These are phyloP conservation scores for Podocnemis expansa DNA, from an alignment of 2,113 vertebrate species.

Conservation along the genomic window DNA sequence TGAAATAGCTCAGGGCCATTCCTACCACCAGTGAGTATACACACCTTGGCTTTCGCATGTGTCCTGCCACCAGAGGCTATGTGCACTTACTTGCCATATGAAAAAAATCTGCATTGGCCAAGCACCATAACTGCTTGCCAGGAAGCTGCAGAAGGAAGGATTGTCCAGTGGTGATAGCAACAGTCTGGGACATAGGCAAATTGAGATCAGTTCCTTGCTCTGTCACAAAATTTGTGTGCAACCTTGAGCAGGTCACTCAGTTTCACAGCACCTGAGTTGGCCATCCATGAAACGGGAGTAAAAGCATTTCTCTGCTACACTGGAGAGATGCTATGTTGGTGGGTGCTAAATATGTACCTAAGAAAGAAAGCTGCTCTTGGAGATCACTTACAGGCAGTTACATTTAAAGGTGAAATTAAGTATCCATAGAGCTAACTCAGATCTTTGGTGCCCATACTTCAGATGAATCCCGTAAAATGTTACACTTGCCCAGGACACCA, in stretches of 20 bases:
- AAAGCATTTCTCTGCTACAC: background rate
- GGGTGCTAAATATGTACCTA: conserved; percentile 49
- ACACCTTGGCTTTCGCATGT: conserved; percentile 46
- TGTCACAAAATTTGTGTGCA: background rate
- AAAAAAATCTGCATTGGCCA: conserved; percentile 40
- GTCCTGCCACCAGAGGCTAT: conserved; percentile 39
- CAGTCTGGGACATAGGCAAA: fast-evolving
- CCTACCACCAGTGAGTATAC: conserved; percentile 12
- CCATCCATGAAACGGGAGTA: fast-evolving
- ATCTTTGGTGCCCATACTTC: conserved; percentile 5
- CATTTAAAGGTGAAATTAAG: conserved; percentile 48
- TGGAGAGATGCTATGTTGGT: conserved; percentile 1
- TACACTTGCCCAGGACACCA: background rate
- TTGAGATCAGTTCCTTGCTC: background rate
- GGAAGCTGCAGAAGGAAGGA: background rate
- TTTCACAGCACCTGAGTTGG: background rate
- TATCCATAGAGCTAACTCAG: conserved; percentile 35
- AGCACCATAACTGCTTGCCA: background rate
- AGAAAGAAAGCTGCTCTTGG: conserved; percentile 47
- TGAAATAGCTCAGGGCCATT: background rate
- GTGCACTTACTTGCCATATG: conserved; percentile 48
- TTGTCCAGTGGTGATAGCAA: background rate
- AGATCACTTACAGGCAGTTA: conserved; percentile 43
- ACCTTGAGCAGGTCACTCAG: background rate
- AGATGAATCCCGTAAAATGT: conserved; percentile 34